Evolutionary conservation across 2,113 vertebrate genomes (phyloP).

Genomic region (Dendrocopos noguchii): DNA sequence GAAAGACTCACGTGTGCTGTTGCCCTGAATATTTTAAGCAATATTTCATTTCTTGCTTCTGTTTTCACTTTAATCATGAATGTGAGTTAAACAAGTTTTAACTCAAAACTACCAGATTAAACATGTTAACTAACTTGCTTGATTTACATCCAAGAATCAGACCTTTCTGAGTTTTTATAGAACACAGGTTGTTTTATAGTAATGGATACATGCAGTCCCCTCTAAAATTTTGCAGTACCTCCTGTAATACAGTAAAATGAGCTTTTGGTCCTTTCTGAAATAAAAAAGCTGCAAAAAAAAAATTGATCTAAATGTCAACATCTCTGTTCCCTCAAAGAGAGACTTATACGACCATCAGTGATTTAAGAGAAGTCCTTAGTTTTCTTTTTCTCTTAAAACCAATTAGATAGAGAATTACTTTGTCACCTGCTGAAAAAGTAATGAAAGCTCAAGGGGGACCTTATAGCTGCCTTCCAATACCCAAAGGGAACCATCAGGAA

Average conservation of each 20-base stretch:
- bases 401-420: not conserved
- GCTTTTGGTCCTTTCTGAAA: not conserved
- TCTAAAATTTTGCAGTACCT: not conserved
- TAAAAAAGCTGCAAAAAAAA: not conserved
- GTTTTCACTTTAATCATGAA: constrained; percentile 21
- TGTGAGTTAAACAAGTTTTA: constrained; percentile 10
- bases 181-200: not conserved
- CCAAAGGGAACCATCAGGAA: no score
- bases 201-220: not conserved
- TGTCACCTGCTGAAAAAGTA: not conserved
- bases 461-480: no score
- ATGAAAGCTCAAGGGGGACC: not conserved
- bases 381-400: not conserved
- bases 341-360: not conserved
- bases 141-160: not conserved
- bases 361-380: not conserved
- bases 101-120: not conserved
- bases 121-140: not conserved
- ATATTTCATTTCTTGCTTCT: constrained; percentile 8
- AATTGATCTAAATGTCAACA: not conserved
- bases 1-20: constrained; percentile 13
- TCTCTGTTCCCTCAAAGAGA: not conserved
- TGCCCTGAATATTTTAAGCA: constrained; percentile 51
- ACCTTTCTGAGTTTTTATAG: not conserved
- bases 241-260: not conserved